phyloP scores from a whole-genome alignment of 1,140 invertebrate genomes.

The Cydia pomonella region DNA sequence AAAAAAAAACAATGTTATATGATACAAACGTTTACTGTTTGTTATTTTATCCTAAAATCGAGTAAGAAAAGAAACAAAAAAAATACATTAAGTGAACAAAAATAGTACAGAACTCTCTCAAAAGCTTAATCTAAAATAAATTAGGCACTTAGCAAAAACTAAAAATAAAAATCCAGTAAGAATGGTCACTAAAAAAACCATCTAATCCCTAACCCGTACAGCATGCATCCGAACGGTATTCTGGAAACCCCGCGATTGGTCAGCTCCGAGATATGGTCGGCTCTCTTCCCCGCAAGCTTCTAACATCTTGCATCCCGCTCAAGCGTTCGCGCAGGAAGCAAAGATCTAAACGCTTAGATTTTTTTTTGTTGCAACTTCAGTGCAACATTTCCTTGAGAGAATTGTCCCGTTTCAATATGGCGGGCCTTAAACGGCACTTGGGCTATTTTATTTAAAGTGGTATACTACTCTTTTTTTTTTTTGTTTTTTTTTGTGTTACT shows the following conservation, averaged over 20 bases:
- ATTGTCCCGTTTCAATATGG: not conserved
- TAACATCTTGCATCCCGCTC: constrained; percentile 44
- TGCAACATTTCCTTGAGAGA: constrained; percentile 16
- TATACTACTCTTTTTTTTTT: not conserved
- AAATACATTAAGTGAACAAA: too few species aligned
- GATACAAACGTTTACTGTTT: too few species aligned
- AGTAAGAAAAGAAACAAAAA: too few species aligned
- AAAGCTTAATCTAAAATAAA: too few species aligned
- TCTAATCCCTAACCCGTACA: not conserved
- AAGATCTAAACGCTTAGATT: constrained; percentile 58
- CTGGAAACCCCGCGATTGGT: constrained; percentile 39
- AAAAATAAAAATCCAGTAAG: too few species aligned
- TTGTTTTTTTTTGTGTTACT: not conserved
- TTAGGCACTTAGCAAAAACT: too few species aligned
- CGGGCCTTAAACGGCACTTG: not conserved
- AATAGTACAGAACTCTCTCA: too few species aligned
- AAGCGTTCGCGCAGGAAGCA: constrained; percentile 61
- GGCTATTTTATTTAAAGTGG: not conserved
- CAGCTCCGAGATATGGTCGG: constrained; percentile 32
- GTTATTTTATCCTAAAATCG: too few species aligned
- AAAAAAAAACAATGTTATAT: too few species aligned
- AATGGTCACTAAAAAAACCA: too few species aligned
- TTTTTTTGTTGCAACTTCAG: constrained; percentile 27
- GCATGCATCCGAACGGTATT: constrained; percentile 46
- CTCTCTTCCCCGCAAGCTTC: constrained; percentile 24